Base-by-base conservation (phyloP, 2,888 invertebrate genomes). In the Ormyrus nitidulus region DNA sequence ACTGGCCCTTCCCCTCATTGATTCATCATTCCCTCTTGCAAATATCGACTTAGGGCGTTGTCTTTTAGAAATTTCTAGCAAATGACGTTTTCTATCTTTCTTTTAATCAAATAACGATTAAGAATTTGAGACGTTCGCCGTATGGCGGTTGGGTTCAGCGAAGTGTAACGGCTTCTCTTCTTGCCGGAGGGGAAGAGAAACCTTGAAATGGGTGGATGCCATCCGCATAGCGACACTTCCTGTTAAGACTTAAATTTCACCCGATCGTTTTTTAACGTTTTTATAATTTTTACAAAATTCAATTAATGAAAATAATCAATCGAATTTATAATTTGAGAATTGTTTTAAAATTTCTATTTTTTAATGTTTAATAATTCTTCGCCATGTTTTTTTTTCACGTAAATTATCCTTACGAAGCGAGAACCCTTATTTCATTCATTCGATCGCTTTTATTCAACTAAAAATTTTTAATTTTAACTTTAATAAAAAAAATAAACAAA, bases 1-100 rank as follows among this genome's bases (percentile, higher is more conserved):
- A 80, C 77, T 74, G n/a, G 73, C 68, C 79, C 65, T 76, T 73
- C 54, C 66, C 34, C 34, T 34, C 61, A 65, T 69, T 46, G 56
- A 53, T 79, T 10, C 5, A 49, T 62, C 56, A 58, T 54, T 65
- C 34, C 10, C 13, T 75, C 58, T 58, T 48, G n/a, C 44, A 44
- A 9, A 46, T 58, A 0, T 6, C 2, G 34, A 4, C 34, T 34
- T 34, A 0, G 34, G 34, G 34, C 34, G 34, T 34, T 34, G 34
- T 34, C 34, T 34, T 34, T 34, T 34, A 34, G 3, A 34, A 4
- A 34, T 34, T 34, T 34, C 34, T 34, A 4, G 34, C 34, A 34
- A 34, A 34, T 34, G 34, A 0, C 34, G 34, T 34, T 34, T 19
- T 53, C 19, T 49, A 53, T 62, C 11, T 8, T 65, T 65, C 34